Conservation (phyloP, 1,140 invertebrate species). For the Drosophila mayri region DNA sequence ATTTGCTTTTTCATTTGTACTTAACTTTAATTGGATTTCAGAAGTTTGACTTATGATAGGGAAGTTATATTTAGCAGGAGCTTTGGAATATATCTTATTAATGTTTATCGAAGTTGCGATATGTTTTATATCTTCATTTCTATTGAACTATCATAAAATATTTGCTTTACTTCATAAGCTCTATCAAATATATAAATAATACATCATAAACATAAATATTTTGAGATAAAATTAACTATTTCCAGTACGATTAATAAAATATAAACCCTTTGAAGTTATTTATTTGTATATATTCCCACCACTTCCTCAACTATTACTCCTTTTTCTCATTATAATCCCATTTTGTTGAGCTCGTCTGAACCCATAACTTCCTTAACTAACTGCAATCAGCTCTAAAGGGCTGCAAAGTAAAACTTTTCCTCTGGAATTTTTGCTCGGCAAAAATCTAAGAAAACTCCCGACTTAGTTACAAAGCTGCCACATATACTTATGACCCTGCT, state of each 20-base stretch:
- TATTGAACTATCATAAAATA: too few relatives aligned
- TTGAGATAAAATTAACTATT: not conserved
- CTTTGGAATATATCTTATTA: not conserved
- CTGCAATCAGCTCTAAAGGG: constrained; percentile 12
- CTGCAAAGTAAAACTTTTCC: constrained; percentile 22
- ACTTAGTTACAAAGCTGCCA: constrained; percentile 49
- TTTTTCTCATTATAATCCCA: constrained; percentile 7
- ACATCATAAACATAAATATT: too few relatives aligned
- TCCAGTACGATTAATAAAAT: not conserved
- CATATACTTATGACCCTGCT: constrained; percentile 33
- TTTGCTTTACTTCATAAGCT: too few relatives aligned
- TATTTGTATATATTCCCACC: not conserved
- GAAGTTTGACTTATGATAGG: constrained; percentile 6
- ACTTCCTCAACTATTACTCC: not conserved
- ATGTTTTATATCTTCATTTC: not conserved
- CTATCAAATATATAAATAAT: too few relatives aligned
- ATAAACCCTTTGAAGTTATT: not conserved
- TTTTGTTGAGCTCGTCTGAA: constrained; percentile 6
- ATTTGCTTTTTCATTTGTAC: constrained; percentile 21
- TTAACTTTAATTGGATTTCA: constrained; percentile 22
- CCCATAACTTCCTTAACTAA: constrained; percentile 20
- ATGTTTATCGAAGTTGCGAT: too few relatives aligned
- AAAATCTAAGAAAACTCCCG: constrained; percentile 36
- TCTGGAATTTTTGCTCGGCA: constrained; percentile 1
- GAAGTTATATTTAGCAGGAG: too few relatives aligned